Evolutionary conservation across 35 echinoderm and acorn worm genomes (phyloP).

Genomic region (Diadema setosum): DNA sequence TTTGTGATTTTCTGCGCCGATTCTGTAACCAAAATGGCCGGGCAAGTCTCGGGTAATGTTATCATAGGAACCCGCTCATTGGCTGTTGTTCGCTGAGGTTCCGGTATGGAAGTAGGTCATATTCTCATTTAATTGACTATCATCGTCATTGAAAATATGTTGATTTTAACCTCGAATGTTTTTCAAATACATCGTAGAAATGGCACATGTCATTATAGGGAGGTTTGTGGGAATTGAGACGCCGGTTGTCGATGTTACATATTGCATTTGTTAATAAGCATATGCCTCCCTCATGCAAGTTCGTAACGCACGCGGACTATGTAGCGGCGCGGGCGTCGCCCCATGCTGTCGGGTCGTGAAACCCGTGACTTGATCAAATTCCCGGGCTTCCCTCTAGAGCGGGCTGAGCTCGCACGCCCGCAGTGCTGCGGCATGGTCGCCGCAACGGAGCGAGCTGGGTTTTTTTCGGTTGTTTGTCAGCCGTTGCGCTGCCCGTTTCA

Average conservation of each 20-base stretch:
- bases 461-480: too few relatives aligned
- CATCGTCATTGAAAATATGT: too few relatives aligned
- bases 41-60: constrained; percentile 17
- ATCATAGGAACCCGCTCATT: constrained; percentile 6
- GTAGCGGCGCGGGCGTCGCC: constrained; percentile 8
- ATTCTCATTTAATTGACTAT: not conserved
- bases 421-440: not conserved
- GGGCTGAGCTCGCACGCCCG: not conserved
- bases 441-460: constrained; percentile 16
- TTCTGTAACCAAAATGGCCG: constrained; percentile 13
- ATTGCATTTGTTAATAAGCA: constrained; percentile 16
- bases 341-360: constrained; percentile 9
- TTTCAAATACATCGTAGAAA: too few relatives aligned
- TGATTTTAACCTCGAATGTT: too few relatives aligned
- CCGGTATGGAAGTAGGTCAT: not conserved
- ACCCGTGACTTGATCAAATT: constrained; percentile 32
- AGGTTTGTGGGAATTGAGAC: not conserved
- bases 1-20: not conserved
- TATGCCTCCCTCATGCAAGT: not conserved
- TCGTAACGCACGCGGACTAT: not conserved
- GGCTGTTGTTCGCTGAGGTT: not conserved
- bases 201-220: too few relatives aligned
- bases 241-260: not conserved
- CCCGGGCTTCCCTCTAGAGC: not conserved
- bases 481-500: not conserved